These are phyloP conservation scores for Lordiphosa mommai DNA, from an alignment of 1,140 invertebrate genomes.

Conservation along the genomic window DNA sequence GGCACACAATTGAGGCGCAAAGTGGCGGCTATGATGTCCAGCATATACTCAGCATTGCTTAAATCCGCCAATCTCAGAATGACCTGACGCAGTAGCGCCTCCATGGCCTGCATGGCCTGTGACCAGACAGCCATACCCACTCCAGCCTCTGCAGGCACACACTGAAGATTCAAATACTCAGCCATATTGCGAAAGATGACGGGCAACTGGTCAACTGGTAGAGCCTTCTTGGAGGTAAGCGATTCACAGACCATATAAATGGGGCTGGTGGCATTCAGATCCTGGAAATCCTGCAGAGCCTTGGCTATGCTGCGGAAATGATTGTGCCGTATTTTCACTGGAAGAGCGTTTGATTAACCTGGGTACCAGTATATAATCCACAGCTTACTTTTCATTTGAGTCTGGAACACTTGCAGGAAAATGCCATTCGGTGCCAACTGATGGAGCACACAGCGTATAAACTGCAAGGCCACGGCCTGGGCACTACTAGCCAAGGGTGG, in stretches of 20 bases:
- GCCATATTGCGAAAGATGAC: slow-evolving; percentile 93
- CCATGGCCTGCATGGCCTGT: slow-evolving; percentile 90
- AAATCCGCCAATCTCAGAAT: slow-evolving; percentile 87
- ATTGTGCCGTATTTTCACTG: slow-evolving; percentile 74
- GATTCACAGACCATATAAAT: slow-evolving; percentile 95
- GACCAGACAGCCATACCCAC: slow-evolving; percentile 88
- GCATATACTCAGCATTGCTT: slow-evolving; percentile 87
- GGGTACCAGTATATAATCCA: too few relatives aligned
- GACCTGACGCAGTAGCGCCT: slow-evolving; percentile 91
- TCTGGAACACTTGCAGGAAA: slow-evolving; percentile 97
- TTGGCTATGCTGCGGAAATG: slow-evolving; percentile 97
- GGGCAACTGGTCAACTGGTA: slow-evolving; percentile 88
- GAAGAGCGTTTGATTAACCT: not conserved
- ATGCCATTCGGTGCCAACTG: slow-evolving; percentile 97
- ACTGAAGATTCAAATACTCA: slow-evolving; percentile 90
- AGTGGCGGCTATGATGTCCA: slow-evolving; percentile 92
- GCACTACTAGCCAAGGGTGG: slow-evolving; percentile 93
- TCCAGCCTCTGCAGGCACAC: slow-evolving; percentile 91
- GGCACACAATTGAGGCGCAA: slow-evolving; percentile 90
- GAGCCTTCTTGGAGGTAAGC: slow-evolving; percentile 92
- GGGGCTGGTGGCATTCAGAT: slow-evolving; percentile 96
- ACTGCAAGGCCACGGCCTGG: slow-evolving; percentile 96
- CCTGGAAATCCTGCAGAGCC: slow-evolving; percentile 97
- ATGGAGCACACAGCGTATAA: slow-evolving; percentile 96
- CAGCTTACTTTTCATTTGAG: slow-evolving; percentile 87